Base-by-base conservation (phyloP, 64 coral and sea anemone species). In the Pocillopora verrucosa region DNA sequence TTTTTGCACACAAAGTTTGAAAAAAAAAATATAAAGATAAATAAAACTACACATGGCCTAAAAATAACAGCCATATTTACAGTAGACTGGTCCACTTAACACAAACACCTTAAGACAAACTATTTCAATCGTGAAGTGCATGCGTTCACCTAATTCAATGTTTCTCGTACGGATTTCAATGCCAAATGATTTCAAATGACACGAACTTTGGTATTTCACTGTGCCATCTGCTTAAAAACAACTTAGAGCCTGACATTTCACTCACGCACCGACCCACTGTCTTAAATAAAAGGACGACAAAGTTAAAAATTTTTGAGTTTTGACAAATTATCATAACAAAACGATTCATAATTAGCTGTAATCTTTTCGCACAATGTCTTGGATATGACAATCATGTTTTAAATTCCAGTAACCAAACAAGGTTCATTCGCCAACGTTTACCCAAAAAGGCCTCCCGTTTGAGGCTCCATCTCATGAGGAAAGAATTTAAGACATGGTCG, bases 261-360 rank as follows among this genome's bases (percentile, higher is more conserved):
- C 82, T 85, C 19, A 85, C 64, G 82, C 63, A 85, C 82, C 30
- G 82, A 85, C 65, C 82, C 82, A 72, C 82, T 70, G 82, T 85
- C 72, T 65, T 85, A 73, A 51, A 85, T 85, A 85, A 85, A 85
- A 65, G 72, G 34, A 85, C 38, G 64, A 85, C 82, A 85, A 72
- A 72, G 82, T 85, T 85, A 85, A 72, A 72, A 85, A 85, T 72
- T 85, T 67, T 84, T 85, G 9, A 85, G 64, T 72, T 36, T 85
- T 20, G 64, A 63, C 56, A 72, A 70, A 85, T 85, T 85, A 85
- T 58, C 82, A 85, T 85, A 85, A 85, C 82, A 85, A 85, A 85
- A 70, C 82, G 11, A 22, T 72, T 72, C 45, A 73, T 85, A 85
- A 85, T 85, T 85, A 85, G 65, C 37, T 85, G 82, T 85, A 85